Base-by-base conservation (phyloP, 2,888 invertebrate species). In the Napeogenes inachia region DNA sequence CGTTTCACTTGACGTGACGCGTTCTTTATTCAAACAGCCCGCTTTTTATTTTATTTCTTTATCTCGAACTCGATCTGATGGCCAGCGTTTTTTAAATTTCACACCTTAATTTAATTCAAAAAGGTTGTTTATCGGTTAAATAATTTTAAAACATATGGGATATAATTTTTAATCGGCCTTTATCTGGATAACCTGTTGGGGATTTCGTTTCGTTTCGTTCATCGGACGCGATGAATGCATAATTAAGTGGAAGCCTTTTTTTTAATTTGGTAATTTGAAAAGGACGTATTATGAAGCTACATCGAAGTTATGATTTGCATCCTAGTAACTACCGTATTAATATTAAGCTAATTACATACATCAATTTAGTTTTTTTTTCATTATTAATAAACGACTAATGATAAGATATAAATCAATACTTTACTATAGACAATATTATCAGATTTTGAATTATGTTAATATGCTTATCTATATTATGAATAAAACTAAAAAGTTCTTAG, bases 1-100 rank as follows among this genome's bases (percentile, higher is more conserved):
- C 89, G 84, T 88, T 87, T 87, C 87, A 85, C 87, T 82, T 89
- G 89, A 89, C 88, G 76, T 84, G 88, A 84, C 85, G 75, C 75
- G 86, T 87, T 85, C 87, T 82, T 82, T 84, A 87, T 86, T 88
- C 85, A 89, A 89, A 88, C 86, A 85, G 83, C 80, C 81, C 80
- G 82, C 81, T 73, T 88, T 85, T 87, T 86, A 84, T 87, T 86
- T 82, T 82, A 71, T 84, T 84, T 83, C 80, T 78, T 86, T 86
- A 86, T 89, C 87, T 80, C 65, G 68, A 71, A 75, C 76, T 80
- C 78, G 78, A 88, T 87, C 87, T 84, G 78, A 71, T 66, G 69
- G 76, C 75, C 78, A 75, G 78, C 72, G 70, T 71, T 72, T 73
- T 42, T 71, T 70, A 71, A 71, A 61, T 61, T 58, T 68, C 60